Base-by-base conservation (phyloP, 2,797 vertebrate genomes). In the Anabas testudineus region DNA sequence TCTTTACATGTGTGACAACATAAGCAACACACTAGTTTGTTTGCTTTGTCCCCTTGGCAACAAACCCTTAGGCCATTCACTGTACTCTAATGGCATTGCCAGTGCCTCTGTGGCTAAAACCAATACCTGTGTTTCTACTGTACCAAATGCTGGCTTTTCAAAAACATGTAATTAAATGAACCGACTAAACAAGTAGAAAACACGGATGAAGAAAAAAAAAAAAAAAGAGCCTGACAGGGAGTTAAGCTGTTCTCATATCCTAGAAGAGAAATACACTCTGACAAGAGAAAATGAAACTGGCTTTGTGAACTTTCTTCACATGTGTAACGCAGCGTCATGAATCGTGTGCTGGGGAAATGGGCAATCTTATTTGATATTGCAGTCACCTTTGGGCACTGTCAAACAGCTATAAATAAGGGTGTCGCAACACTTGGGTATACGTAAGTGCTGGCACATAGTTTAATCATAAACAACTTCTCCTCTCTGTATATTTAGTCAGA, bases 21-120 rank as follows among this genome's bases (percentile, higher is more conserved):
- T 81, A 84, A 88, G 82, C 80, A 91, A 91, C 92, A 93, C 93
- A 92, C 91, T 92, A 93, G 91, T 94, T 92, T 95, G 94, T 95
- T 95, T 95, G 92, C 89, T 93, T 90, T 92, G 90, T 95, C 91
- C 93, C 94, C 94, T 90, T 95, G 93, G 93, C 91, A 95, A 95
- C 94, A 94, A 93, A 88, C 91, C 94, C 93, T 92, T 82, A 91
- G 94, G 94, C 94, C 94, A 93, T 91, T 86, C 88, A 88, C 39
- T 81, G 91, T 88, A 83, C 86, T 88, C 90, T 89, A 91, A 91
- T 91, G 88, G 90, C 87, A 94, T 61, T 86, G 85, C 80, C 80
- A 86, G 86, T 86, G 87, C 89, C 91, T 92, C 87, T 70, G 78
- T 84, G 88, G 65, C 68, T 75, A 84, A 87, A 87, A 82, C 59